Conservation (phyloP, 2,888 invertebrate species). For the Laothoe populi region DNA sequence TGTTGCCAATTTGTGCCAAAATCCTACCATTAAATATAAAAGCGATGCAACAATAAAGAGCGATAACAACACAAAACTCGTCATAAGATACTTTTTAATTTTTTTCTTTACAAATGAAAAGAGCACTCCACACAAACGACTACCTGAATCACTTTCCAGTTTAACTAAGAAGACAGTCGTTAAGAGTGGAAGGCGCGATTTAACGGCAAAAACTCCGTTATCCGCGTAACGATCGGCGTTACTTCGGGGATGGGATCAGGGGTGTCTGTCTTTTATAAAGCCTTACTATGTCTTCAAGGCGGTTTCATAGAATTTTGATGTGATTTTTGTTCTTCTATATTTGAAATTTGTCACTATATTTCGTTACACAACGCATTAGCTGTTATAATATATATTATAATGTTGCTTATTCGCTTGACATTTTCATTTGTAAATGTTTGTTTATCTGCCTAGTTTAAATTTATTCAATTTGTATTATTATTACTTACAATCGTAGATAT, state of each 20-base stretch:
- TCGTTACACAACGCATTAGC: too few relatives aligned
- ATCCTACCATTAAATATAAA: slow-evolving; percentile 3
- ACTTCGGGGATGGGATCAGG: slow-evolving; percentile 52
- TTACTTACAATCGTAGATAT: neutral
- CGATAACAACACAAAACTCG: slow-evolving; percentile 67
- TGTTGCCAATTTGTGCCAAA: slow-evolving; percentile 13
- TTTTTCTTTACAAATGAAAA: slow-evolving; percentile 66
- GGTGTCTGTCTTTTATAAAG: slow-evolving; percentile 8
- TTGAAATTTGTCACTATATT: neutral
- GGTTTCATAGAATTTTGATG: neutral
- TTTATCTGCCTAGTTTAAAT: too few relatives aligned
- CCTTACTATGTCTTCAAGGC: neutral
- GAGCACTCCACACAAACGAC: slow-evolving; percentile 69
- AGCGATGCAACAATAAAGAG: slow-evolving; percentile 40
- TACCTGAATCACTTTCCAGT: slow-evolving; percentile 76
- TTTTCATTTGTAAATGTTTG: too few relatives aligned
- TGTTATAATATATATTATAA: too few relatives aligned
- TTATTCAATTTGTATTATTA: too few relatives aligned
- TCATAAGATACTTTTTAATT: slow-evolving; percentile 53
- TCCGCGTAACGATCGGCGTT: slow-evolving; percentile 76
- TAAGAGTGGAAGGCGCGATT: slow-evolving; percentile 70
- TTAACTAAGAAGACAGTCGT: slow-evolving; percentile 72
- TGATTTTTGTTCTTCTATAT: neutral
- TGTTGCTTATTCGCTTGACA: too few relatives aligned
- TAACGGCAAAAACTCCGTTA: slow-evolving; percentile 75